Conservation (phyloP, 1,140 invertebrate species). For the Bombus balteatus region DNA sequence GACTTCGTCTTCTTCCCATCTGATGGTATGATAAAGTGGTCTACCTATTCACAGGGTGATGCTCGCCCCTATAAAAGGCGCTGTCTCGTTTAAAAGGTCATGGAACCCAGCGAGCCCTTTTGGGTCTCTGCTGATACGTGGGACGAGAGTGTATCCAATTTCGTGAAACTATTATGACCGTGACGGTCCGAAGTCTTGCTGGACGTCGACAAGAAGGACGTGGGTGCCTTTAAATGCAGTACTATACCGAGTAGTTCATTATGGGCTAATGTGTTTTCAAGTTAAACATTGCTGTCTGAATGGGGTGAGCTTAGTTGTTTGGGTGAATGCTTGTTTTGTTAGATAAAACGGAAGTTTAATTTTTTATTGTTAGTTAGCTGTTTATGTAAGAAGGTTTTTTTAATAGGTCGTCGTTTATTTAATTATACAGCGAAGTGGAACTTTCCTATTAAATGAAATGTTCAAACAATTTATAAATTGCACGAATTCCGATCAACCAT, state of each 20-base stretch:
- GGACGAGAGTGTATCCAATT: constrained; percentile 64
- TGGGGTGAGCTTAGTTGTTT: no score
- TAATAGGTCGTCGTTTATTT: no score
- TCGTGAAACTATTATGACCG: constrained; percentile 55
- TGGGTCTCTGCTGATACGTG: constrained; percentile 42
- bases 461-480: no score
- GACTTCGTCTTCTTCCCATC: neutral
- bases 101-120: constrained; percentile 52
- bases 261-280: constrained; percentile 4
- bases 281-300: neutral
- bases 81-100: constrained; percentile 54
- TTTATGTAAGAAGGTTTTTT: no score
- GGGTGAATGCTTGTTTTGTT: no score
- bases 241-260: constrained; percentile 26
- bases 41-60: constrained; percentile 52
- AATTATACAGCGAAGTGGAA: no score
- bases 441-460: no score
- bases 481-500: no score
- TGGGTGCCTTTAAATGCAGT: neutral
- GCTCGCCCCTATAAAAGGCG: constrained; percentile 22
- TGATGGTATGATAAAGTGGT: constrained; percentile 64
- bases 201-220: constrained; percentile 32
- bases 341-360: neutral
- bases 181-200: neutral
- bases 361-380: neutral